phyloP scores from a whole-genome alignment of 2,113 vertebrate genomes.

The Pteronura brasiliensis region DNA sequence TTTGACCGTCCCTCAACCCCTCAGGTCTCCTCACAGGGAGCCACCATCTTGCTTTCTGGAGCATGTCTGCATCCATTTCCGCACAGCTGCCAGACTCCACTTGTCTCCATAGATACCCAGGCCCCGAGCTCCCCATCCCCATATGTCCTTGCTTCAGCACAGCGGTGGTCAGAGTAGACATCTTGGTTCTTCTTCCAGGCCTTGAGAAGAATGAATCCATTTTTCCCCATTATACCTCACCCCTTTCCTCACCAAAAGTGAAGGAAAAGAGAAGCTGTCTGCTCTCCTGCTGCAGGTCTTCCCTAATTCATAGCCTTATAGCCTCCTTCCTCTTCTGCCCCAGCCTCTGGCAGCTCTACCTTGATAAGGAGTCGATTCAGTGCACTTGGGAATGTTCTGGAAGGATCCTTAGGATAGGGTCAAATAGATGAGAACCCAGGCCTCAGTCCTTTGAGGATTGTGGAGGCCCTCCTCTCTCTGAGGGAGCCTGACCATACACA shows the following conservation, averaged over 20 bases:
- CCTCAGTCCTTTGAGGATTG: not conserved
- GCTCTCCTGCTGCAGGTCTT: not conserved
- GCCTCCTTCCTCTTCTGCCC: not conserved
- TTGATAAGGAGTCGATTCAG: not conserved
- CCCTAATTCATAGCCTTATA: not conserved
- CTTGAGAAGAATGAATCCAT: not conserved
- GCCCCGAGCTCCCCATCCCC: not conserved
- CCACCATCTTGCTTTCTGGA: not conserved
- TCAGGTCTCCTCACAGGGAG: accelerated
- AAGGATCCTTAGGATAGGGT: not conserved
- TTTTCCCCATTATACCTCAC: not conserved
- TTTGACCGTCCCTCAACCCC: not conserved
- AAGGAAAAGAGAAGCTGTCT: not conserved
- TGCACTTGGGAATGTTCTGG: not conserved
- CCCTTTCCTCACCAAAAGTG: not conserved
- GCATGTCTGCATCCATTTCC: accelerated
- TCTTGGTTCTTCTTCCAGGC: not conserved
- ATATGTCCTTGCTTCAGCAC: not conserved
- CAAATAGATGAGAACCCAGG: not conserved
- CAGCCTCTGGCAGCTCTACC: not conserved
- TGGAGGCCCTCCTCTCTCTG: not conserved
- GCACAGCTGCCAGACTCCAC: not conserved
- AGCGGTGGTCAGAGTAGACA: not conserved
- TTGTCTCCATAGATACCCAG: not conserved
- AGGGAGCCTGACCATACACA: not conserved